A percentile compares a stretch with the other conserved stretches of the same genome.
Conservation (phyloP, 1,140 invertebrate species). For the Macrobrachium rosenbergii region DNA sequence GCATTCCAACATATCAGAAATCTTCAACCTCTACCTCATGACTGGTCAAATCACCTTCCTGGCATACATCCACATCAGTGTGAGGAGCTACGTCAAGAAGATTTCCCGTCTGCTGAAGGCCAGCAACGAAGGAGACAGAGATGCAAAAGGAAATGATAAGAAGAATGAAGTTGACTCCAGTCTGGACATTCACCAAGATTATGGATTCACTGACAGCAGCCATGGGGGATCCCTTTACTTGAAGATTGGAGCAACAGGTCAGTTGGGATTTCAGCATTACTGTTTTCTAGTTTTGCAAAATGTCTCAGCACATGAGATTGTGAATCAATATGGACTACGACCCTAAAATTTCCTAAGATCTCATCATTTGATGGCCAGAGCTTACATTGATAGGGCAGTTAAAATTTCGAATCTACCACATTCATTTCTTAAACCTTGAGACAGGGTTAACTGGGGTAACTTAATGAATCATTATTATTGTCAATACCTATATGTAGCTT, state of each 20-base stretch:
- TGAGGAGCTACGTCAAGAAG: constrained; percentile 74
- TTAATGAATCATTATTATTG: too few species aligned
- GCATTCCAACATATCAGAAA: constrained; percentile 73
- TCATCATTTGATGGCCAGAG: too few species aligned
- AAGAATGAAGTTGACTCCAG: constrained; percentile 56
- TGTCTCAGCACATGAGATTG: too few species aligned
- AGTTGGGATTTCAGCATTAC: constrained; percentile 40
- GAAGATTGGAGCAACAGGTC: constrained; percentile 81
- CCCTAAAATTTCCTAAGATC: too few species aligned
- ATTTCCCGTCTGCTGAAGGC: constrained; percentile 68
- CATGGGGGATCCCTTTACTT: constrained; percentile 82
- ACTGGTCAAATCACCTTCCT: constrained; percentile 76
- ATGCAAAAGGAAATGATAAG: constrained; percentile 62
- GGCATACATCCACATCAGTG: constrained; percentile 76
- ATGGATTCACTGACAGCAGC: constrained; percentile 71
- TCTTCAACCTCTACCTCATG: constrained; percentile 77
- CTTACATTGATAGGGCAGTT: too few species aligned
- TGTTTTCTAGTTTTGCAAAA: too few species aligned
- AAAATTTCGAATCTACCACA: too few species aligned
- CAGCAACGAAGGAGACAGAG: constrained; percentile 69
- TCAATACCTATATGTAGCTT: too few species aligned
- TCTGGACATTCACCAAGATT: constrained; percentile 64
- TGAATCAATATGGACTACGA: too few species aligned
- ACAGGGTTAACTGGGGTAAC: too few species aligned
- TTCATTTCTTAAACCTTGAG: too few species aligned